These are phyloP conservation scores for Oedothorax gibbosus DNA, from an alignment of 1,140 invertebrate species.

Conservation along the genomic window DNA sequence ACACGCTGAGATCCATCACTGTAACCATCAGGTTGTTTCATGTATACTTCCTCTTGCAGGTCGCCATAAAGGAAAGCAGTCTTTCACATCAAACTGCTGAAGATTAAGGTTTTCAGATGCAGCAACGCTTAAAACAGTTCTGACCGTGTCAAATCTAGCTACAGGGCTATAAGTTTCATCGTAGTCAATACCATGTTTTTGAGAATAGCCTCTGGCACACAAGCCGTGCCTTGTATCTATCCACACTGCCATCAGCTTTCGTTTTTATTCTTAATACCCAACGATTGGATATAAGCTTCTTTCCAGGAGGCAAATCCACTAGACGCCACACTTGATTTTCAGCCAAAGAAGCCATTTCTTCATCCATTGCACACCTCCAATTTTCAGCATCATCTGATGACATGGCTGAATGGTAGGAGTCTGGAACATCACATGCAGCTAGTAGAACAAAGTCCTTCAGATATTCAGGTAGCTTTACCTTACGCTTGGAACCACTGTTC, in stretches of 20 bases:
- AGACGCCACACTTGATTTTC: background rate
- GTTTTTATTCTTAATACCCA: conserved; percentile 53
- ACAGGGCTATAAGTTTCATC: conserved; percentile 64
- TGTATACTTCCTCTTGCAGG: conserved; percentile 61
- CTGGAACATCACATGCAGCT: background rate
- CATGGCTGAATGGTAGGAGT: background rate
- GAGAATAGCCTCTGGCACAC: conserved; percentile 68
- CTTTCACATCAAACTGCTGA: conserved; percentile 63
- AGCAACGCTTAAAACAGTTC: conserved; percentile 17
- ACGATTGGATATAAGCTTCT: conserved; percentile 55
- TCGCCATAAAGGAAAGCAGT: conserved; percentile 64
- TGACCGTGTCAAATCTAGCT: conserved; percentile 60
- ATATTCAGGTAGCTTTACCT: background rate
- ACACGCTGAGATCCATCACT: conserved; percentile 62
- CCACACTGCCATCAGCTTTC: conserved; percentile 27
- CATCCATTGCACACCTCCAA: background rate
- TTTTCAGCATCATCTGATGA: background rate
- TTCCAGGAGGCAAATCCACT: background rate
- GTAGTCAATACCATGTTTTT: conserved; percentile 68
- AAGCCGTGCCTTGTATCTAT: conserved; percentile 66
- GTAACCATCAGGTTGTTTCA: conserved; percentile 66
- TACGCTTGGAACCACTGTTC: background rate
- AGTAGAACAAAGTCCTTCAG: background rate
- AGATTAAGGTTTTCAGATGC: conserved; percentile 13
- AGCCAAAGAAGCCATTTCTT: background rate